Base-by-base conservation (phyloP, 2,888 invertebrate species). In the Aspidiotus rigidus region DNA sequence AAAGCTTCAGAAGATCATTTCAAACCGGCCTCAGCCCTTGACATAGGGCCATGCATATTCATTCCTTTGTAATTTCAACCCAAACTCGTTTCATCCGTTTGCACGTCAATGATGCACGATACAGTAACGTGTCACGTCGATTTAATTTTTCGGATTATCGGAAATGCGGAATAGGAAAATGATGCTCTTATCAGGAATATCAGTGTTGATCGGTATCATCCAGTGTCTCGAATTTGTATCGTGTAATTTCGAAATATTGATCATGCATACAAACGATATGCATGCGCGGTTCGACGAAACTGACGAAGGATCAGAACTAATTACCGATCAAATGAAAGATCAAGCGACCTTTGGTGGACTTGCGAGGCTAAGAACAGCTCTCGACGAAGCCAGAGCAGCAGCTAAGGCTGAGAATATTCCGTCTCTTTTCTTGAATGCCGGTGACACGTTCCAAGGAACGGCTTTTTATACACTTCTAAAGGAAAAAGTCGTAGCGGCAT, bases 211-310 rank as follows among this genome's bases (percentile, higher is more conserved):
- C 49, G 49, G 2, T 6, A 2, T n/a, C 49, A n/a, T 49, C 49
- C 49, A 7, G 28, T 17, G 28, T 13, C 16, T 59, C 28, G 6
- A n/a, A 15, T 7, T 56, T 40, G 66, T 67, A 39, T 49, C 13
- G 17, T 63, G 66, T 49, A 16, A 40, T 42, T 69, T 69, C 60
- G 84, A 87, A 72, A 79, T 94, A 57, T 82, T 88, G 0, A 85
- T 94, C 64, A 79, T 94, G 0, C 94, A 95, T 79, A 92, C 92
- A 74, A 95, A 94, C 78, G 94, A 95, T 77, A 90, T 94, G 84
- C 94, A 94, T 77, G 86, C 90, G 0, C 83, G 83, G 73, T 71
- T 75, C 69, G 73, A 74, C 61, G 72, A 93, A 78, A 90, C 90
- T 0, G 87, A 87, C 40, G 28, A 49, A 10, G 81, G 83, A 69